phyloP scores from a whole-genome alignment of 2,888 invertebrate species.

The Villa cingulata region DNA sequence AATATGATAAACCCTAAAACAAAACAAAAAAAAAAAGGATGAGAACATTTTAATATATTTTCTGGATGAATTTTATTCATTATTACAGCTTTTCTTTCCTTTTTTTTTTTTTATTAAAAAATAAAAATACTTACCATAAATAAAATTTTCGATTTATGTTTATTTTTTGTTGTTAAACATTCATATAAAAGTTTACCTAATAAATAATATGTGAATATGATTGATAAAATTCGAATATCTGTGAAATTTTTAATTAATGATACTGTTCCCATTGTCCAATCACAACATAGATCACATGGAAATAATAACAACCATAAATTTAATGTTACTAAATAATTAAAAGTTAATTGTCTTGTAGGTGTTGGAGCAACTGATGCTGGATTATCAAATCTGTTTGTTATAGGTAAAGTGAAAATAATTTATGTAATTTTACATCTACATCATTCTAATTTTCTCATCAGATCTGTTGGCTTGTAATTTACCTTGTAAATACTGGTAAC shows the following conservation, averaged over 20 bases:
- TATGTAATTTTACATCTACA: no score
- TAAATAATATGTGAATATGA: conserved; percentile 52
- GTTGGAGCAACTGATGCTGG: conserved; percentile 81
- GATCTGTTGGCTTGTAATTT: conserved; percentile 16
- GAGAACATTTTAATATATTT: no score
- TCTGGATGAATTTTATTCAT: no score
- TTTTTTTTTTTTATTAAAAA: no score
- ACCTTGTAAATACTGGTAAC: conserved; percentile 86
- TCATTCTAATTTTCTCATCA: no score
- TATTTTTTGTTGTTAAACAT: conserved; percentile 43
- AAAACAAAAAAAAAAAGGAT: neutral
- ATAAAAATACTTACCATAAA: conserved; percentile 48
- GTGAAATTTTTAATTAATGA: conserved; percentile 65
- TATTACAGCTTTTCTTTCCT: no score
- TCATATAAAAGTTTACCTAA: conserved; percentile 42
- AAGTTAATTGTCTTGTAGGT: conserved; percentile 78
- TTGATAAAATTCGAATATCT: conserved; percentile 72
- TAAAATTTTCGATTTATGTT: conserved; percentile 49
- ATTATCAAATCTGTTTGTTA: conserved; percentile 71
- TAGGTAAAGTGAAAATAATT: conserved; percentile 2
- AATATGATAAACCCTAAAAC: conserved; percentile 67
- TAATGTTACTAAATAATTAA: conserved; percentile 80
- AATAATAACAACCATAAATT: conserved; percentile 83
- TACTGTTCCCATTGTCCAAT: conserved; percentile 89
- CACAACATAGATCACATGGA: conserved; percentile 86